Conservation (phyloP, 2,797 vertebrate species). For the Lemur catta region DNA sequence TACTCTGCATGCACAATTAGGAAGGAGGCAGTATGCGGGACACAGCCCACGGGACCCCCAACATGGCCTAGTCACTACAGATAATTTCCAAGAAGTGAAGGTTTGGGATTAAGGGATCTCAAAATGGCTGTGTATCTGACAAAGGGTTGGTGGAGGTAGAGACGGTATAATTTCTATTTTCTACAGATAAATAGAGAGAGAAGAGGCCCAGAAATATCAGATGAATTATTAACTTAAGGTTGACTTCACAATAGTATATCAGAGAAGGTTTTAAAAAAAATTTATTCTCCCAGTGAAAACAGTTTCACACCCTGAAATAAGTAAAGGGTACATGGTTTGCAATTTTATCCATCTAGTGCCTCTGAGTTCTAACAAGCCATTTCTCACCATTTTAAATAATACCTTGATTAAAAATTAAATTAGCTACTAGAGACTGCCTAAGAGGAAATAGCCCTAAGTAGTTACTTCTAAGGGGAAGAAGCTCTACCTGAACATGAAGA, state of each 20-base stretch:
- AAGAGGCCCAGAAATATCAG: not conserved
- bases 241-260: not conserved
- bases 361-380: constrained; percentile 12
- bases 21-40: not conserved
- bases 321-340: not conserved
- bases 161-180: not conserved
- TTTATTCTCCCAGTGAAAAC: constrained; percentile 42
- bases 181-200: not conserved
- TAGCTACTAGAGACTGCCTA: not conserved
- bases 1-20: not conserved
- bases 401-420: constrained; percentile 65
- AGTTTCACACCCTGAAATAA: constrained; percentile 30
- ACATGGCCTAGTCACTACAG: not conserved
- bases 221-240: not conserved
- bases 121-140: not conserved
- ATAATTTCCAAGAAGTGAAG: not conserved
- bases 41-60: accelerated
- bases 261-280: not conserved
- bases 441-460: not conserved
- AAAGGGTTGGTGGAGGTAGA: not conserved
- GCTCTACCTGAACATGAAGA: not conserved
- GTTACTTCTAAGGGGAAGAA: constrained; percentile 1
- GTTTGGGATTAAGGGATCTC: not conserved
- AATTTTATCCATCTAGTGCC: not conserved
- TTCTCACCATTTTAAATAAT: constrained; percentile 69